A percentile compares a stretch with the other conserved stretches of the same genome.
Evolutionary conservation across 2,797 vertebrate species (phyloP).

Genomic region (Pantherophis vulpinus): DNA sequence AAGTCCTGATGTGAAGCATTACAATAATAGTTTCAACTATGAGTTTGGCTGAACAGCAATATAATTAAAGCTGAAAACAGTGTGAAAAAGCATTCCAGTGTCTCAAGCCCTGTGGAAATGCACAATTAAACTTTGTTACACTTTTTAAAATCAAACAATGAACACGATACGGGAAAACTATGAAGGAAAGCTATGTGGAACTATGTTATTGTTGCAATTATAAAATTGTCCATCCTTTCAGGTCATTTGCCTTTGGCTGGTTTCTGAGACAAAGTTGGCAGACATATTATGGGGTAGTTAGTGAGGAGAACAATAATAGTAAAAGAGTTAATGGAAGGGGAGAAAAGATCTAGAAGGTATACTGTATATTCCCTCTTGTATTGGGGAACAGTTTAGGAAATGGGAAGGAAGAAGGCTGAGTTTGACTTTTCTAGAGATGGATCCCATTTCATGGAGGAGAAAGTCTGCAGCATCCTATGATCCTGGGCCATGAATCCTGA

Average conservation of each 20-base stretch:
- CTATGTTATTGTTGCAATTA: not conserved
- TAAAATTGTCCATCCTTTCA: not conserved
- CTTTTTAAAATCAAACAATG: not conserved
- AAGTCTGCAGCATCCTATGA: not conserved
- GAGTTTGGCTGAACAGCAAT: not conserved
- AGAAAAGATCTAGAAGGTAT: not conserved
- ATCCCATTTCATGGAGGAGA: not conserved
- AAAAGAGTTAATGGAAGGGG: not conserved
- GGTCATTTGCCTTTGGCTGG: not conserved
- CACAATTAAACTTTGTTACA: not conserved
- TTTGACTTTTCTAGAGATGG: not conserved
- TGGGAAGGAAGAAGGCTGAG: not conserved
- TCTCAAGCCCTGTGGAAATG: not conserved
- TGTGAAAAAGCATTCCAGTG: not conserved
- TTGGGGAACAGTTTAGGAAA: not conserved
- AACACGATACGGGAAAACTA: not conserved
- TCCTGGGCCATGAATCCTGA: not conserved
- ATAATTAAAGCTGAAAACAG: constrained; percentile 4
- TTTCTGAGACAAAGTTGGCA: not conserved
- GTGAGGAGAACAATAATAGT: not conserved
- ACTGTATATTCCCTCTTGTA: not conserved
- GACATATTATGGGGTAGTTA: not conserved
- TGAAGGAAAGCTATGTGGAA: not conserved
- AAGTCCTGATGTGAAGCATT: not conserved
- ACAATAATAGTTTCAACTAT: not conserved